Percentiles rank a stretch among this genome's conserved stretches.
These are phyloP conservation scores for Drosophila ironensis DNA, from an alignment of 1,140 invertebrate species.

Conservation along the genomic window DNA sequence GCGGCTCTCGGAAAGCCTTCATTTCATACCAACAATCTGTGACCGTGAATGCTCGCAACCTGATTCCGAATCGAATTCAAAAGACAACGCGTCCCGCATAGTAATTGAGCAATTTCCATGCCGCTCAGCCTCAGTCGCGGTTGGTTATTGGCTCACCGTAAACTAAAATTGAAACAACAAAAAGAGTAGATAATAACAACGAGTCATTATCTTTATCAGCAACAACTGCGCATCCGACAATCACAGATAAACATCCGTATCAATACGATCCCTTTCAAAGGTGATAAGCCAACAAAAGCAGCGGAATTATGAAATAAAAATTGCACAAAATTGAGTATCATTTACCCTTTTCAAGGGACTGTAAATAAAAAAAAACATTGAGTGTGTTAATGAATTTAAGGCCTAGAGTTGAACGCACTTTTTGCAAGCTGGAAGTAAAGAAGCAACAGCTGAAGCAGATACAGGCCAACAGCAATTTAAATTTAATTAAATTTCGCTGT, in stretches of 20 bases:
- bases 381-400: too few species aligned
- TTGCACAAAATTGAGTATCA: not conserved
- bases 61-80: slow-evolving; percentile 15
- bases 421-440: slow-evolving; percentile 1
- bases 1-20: slow-evolving; percentile 46
- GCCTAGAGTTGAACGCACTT: slow-evolving; percentile 42
- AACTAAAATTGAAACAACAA: slow-evolving; percentile 21
- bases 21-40: slow-evolving; percentile 17
- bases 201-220: slow-evolving; percentile 55
- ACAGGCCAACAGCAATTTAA: slow-evolving; percentile 41
- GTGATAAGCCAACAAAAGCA: slow-evolving; percentile 45
- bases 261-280: slow-evolving; percentile 45
- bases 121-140: slow-evolving; percentile 23
- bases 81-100: slow-evolving; percentile 53
- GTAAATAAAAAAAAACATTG: too few species aligned
- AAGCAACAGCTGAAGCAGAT: slow-evolving; percentile 6
- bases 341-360: too few species aligned
- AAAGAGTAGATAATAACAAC: slow-evolving; percentile 13
- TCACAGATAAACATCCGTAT: slow-evolving; percentile 64
- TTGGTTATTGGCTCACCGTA: slow-evolving; percentile 30
- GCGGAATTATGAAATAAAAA: slow-evolving; percentile 17
- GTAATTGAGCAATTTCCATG: slow-evolving; percentile 70
- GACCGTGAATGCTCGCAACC: slow-evolving; percentile 61
- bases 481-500: slow-evolving; percentile 53
- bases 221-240: slow-evolving; percentile 56